A percentile compares a stretch with the other conserved stretches of the same genome.
Conservation (phyloP, 2,797 vertebrate species). For the Lepus oiostolus region DNA sequence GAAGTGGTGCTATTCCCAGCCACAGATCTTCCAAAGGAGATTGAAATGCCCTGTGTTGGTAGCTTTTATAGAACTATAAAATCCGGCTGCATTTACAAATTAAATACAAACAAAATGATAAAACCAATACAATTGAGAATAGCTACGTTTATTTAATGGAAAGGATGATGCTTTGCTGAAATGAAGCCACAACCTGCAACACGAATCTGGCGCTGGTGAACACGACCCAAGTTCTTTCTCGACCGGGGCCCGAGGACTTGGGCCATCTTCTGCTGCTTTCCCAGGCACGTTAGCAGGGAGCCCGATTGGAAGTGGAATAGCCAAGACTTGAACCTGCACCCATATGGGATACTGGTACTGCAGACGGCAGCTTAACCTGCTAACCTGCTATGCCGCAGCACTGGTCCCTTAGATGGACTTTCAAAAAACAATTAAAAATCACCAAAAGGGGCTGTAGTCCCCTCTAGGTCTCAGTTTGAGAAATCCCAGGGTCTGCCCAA, state of each 20-base stretch:
- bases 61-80: conserved; percentile 30
- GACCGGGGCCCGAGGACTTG: not conserved
- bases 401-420: not conserved
- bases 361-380: no score
- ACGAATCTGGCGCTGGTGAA: not conserved
- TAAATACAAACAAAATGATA: conserved; percentile 26
- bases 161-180: conserved; percentile 14
- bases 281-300: no score
- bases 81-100: conserved; percentile 11
- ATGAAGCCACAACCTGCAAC: not conserved
- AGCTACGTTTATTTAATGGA: not conserved
- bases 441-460: not conserved
- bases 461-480: not conserved
- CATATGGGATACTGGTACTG: no score
- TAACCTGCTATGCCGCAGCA: no score
- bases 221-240: not conserved
- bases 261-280: no score
- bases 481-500: not conserved
- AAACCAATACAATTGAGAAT: conserved; percentile 25
- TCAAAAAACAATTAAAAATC: not conserved
- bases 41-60: not conserved
- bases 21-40: conserved; percentile 23
- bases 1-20: not conserved
- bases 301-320: no score
- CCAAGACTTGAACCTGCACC: no score